Evolutionary conservation across 2,888 invertebrate genomes (phyloP).

Genomic region (Andricus quercusramuli): DNA sequence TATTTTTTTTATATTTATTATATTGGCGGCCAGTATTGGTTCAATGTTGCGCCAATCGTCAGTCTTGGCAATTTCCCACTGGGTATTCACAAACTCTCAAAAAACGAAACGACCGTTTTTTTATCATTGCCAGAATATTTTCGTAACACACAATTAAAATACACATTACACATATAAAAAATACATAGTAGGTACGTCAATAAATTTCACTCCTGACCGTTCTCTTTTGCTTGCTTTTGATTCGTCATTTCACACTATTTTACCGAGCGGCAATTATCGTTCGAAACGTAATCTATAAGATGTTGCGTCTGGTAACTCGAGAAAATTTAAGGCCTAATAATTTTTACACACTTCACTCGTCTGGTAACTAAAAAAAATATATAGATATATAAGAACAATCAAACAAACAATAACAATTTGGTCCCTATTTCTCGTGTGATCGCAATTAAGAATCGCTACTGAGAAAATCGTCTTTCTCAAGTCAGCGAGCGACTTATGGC

Average conservation of each 20-base stretch:
- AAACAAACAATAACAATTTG: constrained; percentile 42
- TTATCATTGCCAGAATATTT: constrained; percentile 18
- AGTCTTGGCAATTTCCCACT: neutral
- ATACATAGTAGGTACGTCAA: constrained; percentile 23
- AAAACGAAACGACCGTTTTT: constrained; percentile 25
- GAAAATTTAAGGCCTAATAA: constrained; percentile 39
- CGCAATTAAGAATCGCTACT: constrained; percentile 34
- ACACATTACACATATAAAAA: constrained; percentile 32
- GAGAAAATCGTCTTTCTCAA: constrained; percentile 35
- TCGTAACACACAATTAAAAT: constrained; percentile 27
- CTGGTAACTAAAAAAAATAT: constrained; percentile 39
- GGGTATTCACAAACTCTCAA: constrained; percentile 2
- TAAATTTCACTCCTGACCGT: constrained; percentile 39
- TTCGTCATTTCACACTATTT: constrained; percentile 24
- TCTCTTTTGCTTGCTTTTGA: constrained; percentile 34
- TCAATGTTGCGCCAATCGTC: neutral
- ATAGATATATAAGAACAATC: constrained; percentile 40
- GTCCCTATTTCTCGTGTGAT: constrained; percentile 39
- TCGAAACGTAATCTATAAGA: constrained; percentile 32
- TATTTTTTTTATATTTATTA: too few relatives aligned
- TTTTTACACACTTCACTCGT: constrained; percentile 27
- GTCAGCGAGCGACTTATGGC: constrained; percentile 40
- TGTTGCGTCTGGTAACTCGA: constrained; percentile 40
- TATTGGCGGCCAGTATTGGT: neutral
- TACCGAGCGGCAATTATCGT: constrained; percentile 27